phyloP scores from a whole-genome alignment of 2,797 vertebrate species.

The Artibeus jamaicensis region DNA sequence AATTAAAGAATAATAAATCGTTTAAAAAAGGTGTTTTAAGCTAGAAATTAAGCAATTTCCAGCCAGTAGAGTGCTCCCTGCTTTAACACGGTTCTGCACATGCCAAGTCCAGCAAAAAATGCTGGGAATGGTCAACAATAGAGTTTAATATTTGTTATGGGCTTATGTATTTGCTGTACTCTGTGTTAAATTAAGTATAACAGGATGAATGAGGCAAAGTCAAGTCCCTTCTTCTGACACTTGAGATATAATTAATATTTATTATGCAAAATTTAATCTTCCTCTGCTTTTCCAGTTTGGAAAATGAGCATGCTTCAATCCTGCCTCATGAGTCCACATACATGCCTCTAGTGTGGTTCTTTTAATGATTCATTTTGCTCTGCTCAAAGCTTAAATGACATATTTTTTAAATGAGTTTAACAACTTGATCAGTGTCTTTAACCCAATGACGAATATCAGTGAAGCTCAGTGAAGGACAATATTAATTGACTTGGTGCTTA shows the following conservation, averaged over 20 bases:
- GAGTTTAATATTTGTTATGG: slow-evolving; percentile 8
- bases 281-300: neutral
- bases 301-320: neutral
- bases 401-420: neutral
- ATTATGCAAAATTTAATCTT: slow-evolving; percentile 28
- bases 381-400: neutral
- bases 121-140: neutral
- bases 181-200: slow-evolving; percentile 62
- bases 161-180: neutral
- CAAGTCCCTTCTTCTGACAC: slow-evolving; percentile 3
- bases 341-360: neutral
- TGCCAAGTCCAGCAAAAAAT: neutral
- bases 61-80: slow-evolving; percentile 63
- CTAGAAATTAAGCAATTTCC: neutral
- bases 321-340: neutral
- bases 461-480: neutral
- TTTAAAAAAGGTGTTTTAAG: neutral
- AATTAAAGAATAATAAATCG: too few relatives aligned
- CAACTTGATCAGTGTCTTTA: neutral
- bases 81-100: neutral
- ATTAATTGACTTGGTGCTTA: neutral
- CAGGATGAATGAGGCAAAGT: slow-evolving; percentile 44
- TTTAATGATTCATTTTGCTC: neutral
- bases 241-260: slow-evolving; percentile 54
- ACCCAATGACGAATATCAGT: neutral